Percentiles rank a stretch among this genome's conserved stretches.
Evolutionary conservation across 2,113 vertebrate genomes (phyloP).

Genomic region (Pelmatolapia mariae): DNA sequence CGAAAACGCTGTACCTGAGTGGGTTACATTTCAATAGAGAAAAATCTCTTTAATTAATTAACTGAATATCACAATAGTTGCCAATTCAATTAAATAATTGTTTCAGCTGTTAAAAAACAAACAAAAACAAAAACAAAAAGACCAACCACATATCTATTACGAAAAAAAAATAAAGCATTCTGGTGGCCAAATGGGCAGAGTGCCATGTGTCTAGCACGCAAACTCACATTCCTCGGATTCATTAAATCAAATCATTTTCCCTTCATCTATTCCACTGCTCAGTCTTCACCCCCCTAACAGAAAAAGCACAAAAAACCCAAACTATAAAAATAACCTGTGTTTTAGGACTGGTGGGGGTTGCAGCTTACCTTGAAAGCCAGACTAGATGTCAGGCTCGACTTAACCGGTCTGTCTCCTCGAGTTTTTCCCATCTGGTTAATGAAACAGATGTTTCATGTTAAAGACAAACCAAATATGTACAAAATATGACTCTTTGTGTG

Average conservation of each 20-base stretch:
- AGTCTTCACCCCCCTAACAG: background rate
- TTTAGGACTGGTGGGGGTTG: background rate
- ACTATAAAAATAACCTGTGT: background rate
- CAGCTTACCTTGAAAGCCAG: slow-evolving; percentile 19
- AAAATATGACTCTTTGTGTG: background rate
- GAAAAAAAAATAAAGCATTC: background rate
- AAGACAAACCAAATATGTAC: background rate
- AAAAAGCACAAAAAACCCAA: background rate
- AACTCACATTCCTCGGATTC: background rate
- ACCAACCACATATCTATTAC: background rate
- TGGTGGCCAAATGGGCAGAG: background rate
- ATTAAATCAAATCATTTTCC: background rate
- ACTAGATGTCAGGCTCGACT: background rate
- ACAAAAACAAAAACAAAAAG: background rate
- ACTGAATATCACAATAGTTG: background rate
- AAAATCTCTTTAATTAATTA: background rate
- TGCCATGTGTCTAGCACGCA: background rate
- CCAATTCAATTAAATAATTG: background rate
- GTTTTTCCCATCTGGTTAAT: slow-evolving; percentile 10
- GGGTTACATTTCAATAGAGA: background rate
- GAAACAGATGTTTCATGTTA: slow-evolving; percentile 1
- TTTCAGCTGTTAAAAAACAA: background rate
- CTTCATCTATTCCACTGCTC: background rate
- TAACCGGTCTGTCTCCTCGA: background rate
- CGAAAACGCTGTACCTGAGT: background rate